Conservation (phyloP, 2,113 vertebrate genomes). For the Larimichthys polyactis region DNA sequence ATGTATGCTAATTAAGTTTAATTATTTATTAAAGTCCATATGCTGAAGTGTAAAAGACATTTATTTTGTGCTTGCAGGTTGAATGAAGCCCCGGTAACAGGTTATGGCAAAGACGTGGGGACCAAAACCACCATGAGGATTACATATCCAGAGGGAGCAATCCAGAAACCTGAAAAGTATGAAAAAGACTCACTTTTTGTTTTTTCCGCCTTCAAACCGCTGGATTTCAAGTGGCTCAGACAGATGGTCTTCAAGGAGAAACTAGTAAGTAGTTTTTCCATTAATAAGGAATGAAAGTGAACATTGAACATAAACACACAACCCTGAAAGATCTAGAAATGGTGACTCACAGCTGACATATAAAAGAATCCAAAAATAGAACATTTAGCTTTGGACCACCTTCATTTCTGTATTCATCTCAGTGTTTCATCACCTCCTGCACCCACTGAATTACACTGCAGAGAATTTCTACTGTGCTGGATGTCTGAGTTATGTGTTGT, state of each 20-base stretch:
- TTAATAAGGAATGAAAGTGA: not conserved
- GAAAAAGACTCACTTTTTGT: conserved; percentile 96
- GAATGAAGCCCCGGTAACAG: conserved; percentile 93
- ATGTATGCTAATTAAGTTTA: not conserved
- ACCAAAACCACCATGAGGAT: conserved; percentile 97
- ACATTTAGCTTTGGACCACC: not conserved
- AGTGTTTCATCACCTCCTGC: not conserved
- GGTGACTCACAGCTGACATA: not conserved
- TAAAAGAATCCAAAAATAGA: not conserved
- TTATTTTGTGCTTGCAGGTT: conserved; percentile 82
- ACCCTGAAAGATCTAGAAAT: not conserved
- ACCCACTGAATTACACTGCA: no score
- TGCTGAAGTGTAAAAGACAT: not conserved
- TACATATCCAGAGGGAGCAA: conserved; percentile 97
- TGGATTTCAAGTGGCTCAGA: conserved; percentile 97
- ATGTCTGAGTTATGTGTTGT: conserved; percentile 6
- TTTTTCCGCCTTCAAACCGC: conserved; percentile 95
- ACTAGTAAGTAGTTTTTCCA: conserved; percentile 87
- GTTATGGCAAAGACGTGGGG: conserved; percentile 94
- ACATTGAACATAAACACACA: not conserved
- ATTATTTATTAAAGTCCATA: not conserved
- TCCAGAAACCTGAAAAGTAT: conserved; percentile 93
- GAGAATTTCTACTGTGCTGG: conserved; percentile 11
- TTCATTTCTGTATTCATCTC: not conserved
- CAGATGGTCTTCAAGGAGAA: conserved; percentile 97